A percentile compares a stretch with the other conserved stretches of the same genome.
Conservation (phyloP, 1,140 invertebrate genomes). For the Antheraea mylitta region DNA sequence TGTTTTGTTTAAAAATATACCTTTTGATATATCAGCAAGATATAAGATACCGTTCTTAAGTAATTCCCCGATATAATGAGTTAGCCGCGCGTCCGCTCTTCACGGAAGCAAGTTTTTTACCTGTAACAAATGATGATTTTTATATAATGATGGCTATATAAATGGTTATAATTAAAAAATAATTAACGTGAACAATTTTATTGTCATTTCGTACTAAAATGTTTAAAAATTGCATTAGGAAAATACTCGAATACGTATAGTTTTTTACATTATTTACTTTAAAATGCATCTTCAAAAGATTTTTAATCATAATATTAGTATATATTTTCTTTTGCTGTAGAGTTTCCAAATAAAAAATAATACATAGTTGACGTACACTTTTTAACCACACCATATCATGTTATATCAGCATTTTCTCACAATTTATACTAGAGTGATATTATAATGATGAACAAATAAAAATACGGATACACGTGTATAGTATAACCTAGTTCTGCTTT, state of each 20-base stretch:
- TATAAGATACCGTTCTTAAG: slow-evolving; percentile 1
- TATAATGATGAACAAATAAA: no score
- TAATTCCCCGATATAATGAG: background rate
- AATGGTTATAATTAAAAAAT: background rate
- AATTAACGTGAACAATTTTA: background rate
- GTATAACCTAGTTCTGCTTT: no score
- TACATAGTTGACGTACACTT: no score
- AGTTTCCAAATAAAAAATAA: no score
- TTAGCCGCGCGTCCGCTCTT: background rate
- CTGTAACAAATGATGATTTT: background rate
- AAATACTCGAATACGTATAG: background rate
- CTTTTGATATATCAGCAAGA: background rate
- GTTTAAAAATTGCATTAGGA: no score
- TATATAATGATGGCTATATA: background rate
- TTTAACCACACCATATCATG: no score
- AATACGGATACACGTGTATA: no score
- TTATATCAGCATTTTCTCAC: no score
- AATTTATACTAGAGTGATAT: no score
- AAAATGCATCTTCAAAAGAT: no score
- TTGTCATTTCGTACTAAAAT: background rate
- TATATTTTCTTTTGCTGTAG: no score
- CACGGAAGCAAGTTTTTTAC: background rate
- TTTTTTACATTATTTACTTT: background rate
- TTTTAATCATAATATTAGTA: no score
- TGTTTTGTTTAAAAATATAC: background rate